Base-by-base conservation (phyloP, 1,140 invertebrate species). In the Drosophila pruinosa region DNA sequence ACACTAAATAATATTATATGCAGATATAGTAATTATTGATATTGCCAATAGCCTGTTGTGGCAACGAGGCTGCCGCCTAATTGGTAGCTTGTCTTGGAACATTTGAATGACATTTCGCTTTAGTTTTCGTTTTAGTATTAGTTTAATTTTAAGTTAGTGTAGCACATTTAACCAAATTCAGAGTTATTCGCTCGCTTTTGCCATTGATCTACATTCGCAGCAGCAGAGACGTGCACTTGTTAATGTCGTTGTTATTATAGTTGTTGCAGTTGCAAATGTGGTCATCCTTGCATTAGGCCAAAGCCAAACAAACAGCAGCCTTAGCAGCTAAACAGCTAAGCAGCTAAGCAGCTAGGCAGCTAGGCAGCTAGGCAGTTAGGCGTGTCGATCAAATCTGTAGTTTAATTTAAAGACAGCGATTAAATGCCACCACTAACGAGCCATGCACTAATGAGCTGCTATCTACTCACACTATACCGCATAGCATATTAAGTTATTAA, bases 131-230 rank as follows among this genome's bases (percentile, higher is more conserved):
- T 45, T 76, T 38, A 41, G 24, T 14, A n/a, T 19, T 43, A 43
- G 41, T 48, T 48, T 14, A 6, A 17, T n/a, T 31, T 77, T 74
- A 50, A 26, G 6, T 54, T 24, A 22, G 36, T 24, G 15, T 50
- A 50, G 22, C 57, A 56, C 53, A 65, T 65, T 78, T 78, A 86
- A 78, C 81, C 81, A 86, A 86, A 88, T 88, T 83, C 74, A 82
- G 78, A 50, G 53, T 21, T 36, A 58, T 48, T 45, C 54, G 54
- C 52, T 65, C 72, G 53, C 56, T 88, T 86, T 86, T 86, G 82
- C 83, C 82, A 86, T 86, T 86, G 82, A 86, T 86, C 82, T 86
- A 86, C 82, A 86, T 86, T 69, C 43, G 52, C 38, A 17, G 38
- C 24, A 31, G 47, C 47, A 50, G 38, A 47, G 65, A 22, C 56